phyloP scores from a whole-genome alignment of 2,113 vertebrate genomes.

The Odocoileus virginianus region DNA sequence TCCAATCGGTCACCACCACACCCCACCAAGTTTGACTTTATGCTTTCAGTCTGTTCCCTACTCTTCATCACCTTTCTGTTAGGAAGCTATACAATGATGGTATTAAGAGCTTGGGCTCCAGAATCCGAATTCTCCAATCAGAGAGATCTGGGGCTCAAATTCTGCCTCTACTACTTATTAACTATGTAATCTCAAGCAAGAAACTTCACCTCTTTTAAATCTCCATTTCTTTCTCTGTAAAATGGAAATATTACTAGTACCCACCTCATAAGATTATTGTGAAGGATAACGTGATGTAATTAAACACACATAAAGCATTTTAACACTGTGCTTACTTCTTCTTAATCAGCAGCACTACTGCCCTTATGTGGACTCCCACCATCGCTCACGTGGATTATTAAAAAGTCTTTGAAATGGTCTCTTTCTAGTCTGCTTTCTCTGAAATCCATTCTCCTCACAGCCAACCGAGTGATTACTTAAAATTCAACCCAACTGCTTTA shows the following conservation, averaged over 20 bases:
- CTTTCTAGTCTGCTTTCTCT: not conserved
- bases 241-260: not conserved
- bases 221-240: not conserved
- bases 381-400: not conserved
- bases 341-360: not conserved
- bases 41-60: not conserved
- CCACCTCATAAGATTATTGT: not conserved
- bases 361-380: not conserved
- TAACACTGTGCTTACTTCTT: not conserved
- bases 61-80: not conserved
- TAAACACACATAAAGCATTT: not conserved
- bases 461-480: not conserved
- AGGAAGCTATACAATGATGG: not conserved
- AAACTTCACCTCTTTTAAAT: not conserved
- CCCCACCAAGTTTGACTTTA: not conserved
- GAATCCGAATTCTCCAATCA: not conserved
- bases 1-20: not conserved
- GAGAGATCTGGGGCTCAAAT: not conserved
- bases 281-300: not conserved
- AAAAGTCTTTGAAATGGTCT: not conserved
- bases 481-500: constrained; percentile 8
- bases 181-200: not conserved
- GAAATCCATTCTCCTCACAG: constrained; percentile 7
- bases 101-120: not conserved
- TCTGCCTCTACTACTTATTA: not conserved